Evolutionary conservation across 2,797 vertebrate genomes (phyloP).

Genomic region (Echiichthys vipera): DNA sequence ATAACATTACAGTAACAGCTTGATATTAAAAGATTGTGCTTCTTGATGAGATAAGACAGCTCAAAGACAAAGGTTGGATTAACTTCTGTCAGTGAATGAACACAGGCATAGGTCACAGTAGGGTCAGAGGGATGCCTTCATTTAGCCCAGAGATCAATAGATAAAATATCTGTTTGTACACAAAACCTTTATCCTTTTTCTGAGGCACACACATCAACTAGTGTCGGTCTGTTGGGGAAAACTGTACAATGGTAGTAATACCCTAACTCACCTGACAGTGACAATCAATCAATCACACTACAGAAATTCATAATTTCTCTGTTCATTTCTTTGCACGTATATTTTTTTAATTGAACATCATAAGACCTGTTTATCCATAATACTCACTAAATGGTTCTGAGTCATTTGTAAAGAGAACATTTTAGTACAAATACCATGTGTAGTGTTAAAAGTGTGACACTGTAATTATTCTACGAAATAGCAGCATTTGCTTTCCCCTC

Average conservation of each 20-base stretch:
- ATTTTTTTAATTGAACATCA: no score
- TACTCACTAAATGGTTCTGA: slow-evolving; percentile 18
- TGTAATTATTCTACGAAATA: slow-evolving; percentile 7
- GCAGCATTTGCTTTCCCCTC: slow-evolving; percentile 8
- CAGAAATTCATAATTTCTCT: no score
- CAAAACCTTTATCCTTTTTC: slow-evolving; percentile 30
- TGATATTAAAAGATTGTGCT: slow-evolving; percentile 35
- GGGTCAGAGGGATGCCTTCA: slow-evolving; percentile 50
- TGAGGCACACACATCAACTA: slow-evolving; percentile 21
- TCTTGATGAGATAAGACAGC: slow-evolving; percentile 16
- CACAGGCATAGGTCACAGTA: slow-evolving; percentile 42
- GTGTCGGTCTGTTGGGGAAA: slow-evolving; percentile 10
- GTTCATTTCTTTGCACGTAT: slow-evolving; percentile 8
- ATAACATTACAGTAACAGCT: slow-evolving; percentile 43
- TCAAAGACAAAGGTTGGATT: slow-evolving; percentile 16
- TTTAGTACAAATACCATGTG: not conserved
- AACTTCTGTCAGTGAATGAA: slow-evolving; percentile 17
- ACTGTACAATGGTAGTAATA: not conserved
- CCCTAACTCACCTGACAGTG: slow-evolving; percentile 29
- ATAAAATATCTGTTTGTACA: slow-evolving; percentile 48
- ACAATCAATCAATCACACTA: slow-evolving; percentile 9
- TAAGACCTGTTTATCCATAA: slow-evolving; percentile 4
- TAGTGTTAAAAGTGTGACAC: not conserved
- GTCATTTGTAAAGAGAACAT: slow-evolving; percentile 10
- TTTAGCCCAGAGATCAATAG: slow-evolving; percentile 51